Evolutionary conservation across 2,113 vertebrate species (phyloP).

Genomic region (Pangasianodon gigas): DNA sequence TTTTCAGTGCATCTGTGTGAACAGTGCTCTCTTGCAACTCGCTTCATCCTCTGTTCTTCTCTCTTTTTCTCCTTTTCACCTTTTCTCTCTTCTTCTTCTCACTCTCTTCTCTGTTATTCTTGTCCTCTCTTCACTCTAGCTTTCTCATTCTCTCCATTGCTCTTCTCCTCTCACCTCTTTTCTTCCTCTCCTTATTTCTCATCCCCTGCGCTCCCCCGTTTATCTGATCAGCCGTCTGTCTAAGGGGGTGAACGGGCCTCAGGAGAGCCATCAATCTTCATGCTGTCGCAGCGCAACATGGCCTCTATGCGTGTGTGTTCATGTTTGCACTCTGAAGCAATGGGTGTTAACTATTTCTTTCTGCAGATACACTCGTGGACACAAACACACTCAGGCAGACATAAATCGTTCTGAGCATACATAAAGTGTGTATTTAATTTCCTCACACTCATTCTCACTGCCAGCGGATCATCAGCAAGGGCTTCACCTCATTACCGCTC

Average conservation of each 20-base stretch:
- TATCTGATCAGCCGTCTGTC: slow-evolving; percentile 56
- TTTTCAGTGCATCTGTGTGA: neutral
- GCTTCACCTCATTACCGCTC: slow-evolving; percentile 6
- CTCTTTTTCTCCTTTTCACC: neutral
- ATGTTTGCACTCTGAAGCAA: slow-evolving; percentile 18
- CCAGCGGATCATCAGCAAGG: neutral
- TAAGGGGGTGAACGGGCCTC: slow-evolving; percentile 35
- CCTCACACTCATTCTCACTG: neutral
- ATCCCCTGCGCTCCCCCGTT: slow-evolving; percentile 8
- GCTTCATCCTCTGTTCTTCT: neutral
- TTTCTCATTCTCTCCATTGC: neutral
- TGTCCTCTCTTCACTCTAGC: neutral
- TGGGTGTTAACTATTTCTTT: slow-evolving; percentile 39
- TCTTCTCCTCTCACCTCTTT: neutral
- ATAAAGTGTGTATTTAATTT: slow-evolving; percentile 18
- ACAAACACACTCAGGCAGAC: slow-evolving; percentile 13
- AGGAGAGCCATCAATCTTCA: slow-evolving; percentile 56
- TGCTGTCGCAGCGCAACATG: slow-evolving; percentile 42
- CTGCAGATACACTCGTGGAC: slow-evolving; percentile 11
- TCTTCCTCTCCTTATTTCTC: neutral
- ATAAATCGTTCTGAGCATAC: neutral
- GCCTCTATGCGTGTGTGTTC: slow-evolving; percentile 25
- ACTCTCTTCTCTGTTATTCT: neutral
- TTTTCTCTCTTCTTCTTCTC: neutral
- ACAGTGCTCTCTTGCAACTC: neutral